Conservation (phyloP, 2,888 invertebrate species). For the Eilema sororculum region DNA sequence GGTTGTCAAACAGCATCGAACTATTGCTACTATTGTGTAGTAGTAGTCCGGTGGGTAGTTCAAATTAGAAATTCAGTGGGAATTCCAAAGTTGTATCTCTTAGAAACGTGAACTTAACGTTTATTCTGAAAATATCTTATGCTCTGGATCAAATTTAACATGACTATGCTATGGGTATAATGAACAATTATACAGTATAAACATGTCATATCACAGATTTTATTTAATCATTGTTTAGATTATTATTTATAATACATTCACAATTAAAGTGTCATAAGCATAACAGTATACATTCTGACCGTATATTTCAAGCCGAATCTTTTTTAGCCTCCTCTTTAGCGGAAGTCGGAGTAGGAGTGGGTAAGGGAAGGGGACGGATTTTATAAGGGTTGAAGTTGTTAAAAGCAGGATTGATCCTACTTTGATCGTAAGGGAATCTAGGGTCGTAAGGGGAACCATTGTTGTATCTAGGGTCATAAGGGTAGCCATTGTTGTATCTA, state of each 20-base stretch:
- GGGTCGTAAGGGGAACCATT: conserved; percentile 50
- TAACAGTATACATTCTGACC: not conserved
- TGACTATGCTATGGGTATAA: not conserved
- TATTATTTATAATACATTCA: conserved; percentile 22
- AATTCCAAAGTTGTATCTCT: no score
- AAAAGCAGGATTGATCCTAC: conserved; percentile 29
- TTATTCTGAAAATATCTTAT: no score
- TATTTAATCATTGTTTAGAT: conserved; percentile 24
- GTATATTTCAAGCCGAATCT: conserved; percentile 24
- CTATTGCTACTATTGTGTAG: no score
- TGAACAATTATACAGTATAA: not conserved
- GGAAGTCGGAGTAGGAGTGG: conserved; percentile 33
- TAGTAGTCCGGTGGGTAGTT: no score
- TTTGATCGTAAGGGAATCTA: conserved; percentile 56
- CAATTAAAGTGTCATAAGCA: not conserved
- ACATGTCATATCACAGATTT: conserved; percentile 29
- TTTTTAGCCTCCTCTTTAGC: conserved; percentile 54
- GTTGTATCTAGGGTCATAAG: conserved; percentile 56
- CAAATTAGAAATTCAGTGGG: no score
- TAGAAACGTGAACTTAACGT: no score
- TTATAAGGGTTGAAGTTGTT: conserved; percentile 50
- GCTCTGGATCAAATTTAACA: no score
- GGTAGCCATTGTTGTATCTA: conserved; percentile 23
- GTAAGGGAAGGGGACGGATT: conserved; percentile 40
- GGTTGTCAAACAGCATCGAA: no score